Evolutionary conservation across 2,797 vertebrate species (phyloP), one percentile per base, ranked within the genome.

Genomic region (Dallia pectoralis): DNA sequence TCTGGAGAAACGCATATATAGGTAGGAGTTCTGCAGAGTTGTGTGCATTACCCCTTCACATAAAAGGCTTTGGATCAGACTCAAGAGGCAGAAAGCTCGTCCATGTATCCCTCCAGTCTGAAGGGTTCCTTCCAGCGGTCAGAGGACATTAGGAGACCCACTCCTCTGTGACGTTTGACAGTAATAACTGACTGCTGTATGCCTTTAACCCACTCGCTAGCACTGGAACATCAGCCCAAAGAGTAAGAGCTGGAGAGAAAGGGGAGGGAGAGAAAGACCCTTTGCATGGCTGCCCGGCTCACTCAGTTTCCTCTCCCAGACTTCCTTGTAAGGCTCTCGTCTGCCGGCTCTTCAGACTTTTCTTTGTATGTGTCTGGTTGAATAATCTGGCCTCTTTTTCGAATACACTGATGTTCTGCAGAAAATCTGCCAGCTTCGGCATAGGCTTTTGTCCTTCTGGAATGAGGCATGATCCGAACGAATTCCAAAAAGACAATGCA

Each of bases 291-390:
- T 78, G 68, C 74, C 66, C 72, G 18, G 30, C 67, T 73, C 74
- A 27, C 71, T 73, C 66, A 48, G 44, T 49, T 40, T 48, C 56
- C 56, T 72, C 67, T 73, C 56, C 32, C 72, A 83, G 68, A 87
- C 76, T 82, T 84, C 86, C 84, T 76, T 89, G 79, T 89, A 86
- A 77, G 81, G 82, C 61, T 72, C 81, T 72, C 64, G 25, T 82
- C 74, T 73, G 44, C 65, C 72, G 48, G 66, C 51, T 72, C 70
- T 65, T 49, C 48, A 32, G 53, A 67, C 70, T 32, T 12, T 19
- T 49, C 68, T 25, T 27, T 29, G 44, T 64, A n/a, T 59, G 32
- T 51, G 62, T 29, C 65, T 56, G 33, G 66, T n/a, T 16, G 44
- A 22, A 49, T 25, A 25, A 36, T 9, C 70, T 40, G 48, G 36